Percentiles rank a stretch among this genome's conserved stretches.
These are phyloP conservation scores for Drosophila percnosoma DNA, from an alignment of 2,888 invertebrate genomes.

Conservation along the genomic window DNA sequence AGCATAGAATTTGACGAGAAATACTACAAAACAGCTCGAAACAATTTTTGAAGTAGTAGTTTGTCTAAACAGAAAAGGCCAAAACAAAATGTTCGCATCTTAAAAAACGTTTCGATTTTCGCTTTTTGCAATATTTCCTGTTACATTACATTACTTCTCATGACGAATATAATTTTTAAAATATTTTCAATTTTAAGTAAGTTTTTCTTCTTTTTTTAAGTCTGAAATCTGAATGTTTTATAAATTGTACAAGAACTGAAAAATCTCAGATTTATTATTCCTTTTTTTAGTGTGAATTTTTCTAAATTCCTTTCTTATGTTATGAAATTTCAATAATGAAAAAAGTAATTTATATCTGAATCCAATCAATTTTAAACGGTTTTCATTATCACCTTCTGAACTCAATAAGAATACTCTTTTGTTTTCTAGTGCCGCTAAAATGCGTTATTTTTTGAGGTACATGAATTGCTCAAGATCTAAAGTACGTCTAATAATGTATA, in stretches of 20 bases:
- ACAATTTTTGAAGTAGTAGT: constrained; percentile 5
- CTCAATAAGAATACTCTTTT: background rate
- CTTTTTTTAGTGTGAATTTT: no score
- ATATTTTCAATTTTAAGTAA: background rate
- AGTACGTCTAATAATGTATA: background rate
- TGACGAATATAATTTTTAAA: background rate
- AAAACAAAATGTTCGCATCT: background rate
- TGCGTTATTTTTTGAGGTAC: background rate
- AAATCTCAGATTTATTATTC: no score
- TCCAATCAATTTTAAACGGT: background rate
- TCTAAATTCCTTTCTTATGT: no score
- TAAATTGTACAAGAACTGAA: no score
- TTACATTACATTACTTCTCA: background rate
- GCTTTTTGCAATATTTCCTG: background rate
- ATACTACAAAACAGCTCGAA: background rate
- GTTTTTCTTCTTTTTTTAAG: background rate
- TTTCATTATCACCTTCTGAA: background rate
- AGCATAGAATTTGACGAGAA: constrained; percentile 24
- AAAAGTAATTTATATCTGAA: no score
- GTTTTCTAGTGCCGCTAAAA: background rate
- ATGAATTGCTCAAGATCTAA: background rate
- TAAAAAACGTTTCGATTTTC: background rate
- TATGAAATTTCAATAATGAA: no score
- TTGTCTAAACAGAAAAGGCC: background rate
- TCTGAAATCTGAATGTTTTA: no score